These are phyloP conservation scores for Stictonetta naevosa DNA, from an alignment of 2,113 vertebrate genomes.

Conservation along the genomic window DNA sequence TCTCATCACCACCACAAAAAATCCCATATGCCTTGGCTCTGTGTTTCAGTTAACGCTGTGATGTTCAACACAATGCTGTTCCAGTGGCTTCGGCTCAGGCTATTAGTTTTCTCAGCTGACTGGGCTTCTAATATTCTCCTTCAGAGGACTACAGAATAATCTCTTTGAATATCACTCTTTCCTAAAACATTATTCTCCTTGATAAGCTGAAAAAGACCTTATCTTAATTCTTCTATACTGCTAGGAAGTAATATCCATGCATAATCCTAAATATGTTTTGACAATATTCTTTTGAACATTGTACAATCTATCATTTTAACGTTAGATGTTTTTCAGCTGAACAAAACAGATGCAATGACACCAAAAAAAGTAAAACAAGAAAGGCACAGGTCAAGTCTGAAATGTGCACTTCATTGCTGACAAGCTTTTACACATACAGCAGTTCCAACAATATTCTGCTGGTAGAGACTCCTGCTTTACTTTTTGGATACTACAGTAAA, in stretches of 20 bases:
- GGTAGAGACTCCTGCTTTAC: neutral
- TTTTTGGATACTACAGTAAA: neutral
- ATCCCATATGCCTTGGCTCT: neutral
- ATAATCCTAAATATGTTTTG: neutral
- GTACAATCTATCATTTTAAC: neutral
- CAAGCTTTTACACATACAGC: neutral
- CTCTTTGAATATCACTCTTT: neutral
- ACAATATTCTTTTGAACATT: neutral
- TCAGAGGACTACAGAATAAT: neutral
- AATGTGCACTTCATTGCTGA: neutral
- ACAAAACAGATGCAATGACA: neutral
- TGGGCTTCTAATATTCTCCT: neutral
- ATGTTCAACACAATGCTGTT: neutral
- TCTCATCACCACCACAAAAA: neutral
- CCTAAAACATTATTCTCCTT: neutral
- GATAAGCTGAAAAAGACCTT: neutral
- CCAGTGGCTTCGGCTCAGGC: neutral
- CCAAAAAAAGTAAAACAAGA: neutral
- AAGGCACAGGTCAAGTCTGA: neutral
- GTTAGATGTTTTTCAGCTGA: neutral
- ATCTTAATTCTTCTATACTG: neutral
- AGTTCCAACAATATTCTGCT: neutral
- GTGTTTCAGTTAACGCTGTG: neutral
- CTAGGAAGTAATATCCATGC: neutral
- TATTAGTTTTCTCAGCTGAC: neutral